Percentiles rank a stretch among this genome's conserved stretches.
Conservation (phyloP, 2,888 invertebrate genomes). For the Idaea straminata region DNA sequence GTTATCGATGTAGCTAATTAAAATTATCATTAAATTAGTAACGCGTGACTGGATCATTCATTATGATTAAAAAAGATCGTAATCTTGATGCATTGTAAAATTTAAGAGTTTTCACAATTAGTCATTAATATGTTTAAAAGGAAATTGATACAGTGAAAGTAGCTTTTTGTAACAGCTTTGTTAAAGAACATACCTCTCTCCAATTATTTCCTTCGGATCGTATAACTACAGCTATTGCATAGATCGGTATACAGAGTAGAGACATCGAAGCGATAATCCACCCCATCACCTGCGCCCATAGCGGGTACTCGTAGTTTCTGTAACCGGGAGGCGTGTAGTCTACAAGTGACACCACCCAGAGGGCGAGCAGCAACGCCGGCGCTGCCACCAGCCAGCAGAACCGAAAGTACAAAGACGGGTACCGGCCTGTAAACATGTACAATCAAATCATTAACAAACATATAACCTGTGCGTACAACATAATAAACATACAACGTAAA, state of each 20-base stretch:
- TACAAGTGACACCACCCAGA: constrained; percentile 93
- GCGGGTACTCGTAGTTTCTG: constrained; percentile 90
- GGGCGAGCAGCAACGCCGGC: constrained; percentile 89
- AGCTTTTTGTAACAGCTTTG: not conserved
- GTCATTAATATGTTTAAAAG: not conserved
- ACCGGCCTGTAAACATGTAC: constrained; percentile 57
- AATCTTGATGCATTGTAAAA: not conserved
- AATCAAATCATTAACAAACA: not conserved
- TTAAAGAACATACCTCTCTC: constrained; percentile 80
- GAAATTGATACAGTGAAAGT: not conserved
- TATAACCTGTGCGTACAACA: constrained; percentile 10
- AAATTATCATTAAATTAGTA: not conserved
- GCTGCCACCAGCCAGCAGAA: constrained; percentile 92
- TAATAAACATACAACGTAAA: not conserved
- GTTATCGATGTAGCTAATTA: not conserved
- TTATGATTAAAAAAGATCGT: not conserved
- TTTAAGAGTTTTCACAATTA: not conserved
- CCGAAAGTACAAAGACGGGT: constrained; percentile 89
- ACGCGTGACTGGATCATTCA: not conserved
- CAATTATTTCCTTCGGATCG: constrained; percentile 86
- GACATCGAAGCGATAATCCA: constrained; percentile 93
- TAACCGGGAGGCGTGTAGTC: constrained; percentile 93
- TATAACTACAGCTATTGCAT: constrained; percentile 86
- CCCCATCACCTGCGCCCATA: constrained; percentile 92
- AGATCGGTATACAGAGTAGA: constrained; percentile 91